Evolutionary conservation across 2,113 vertebrate genomes (phyloP).

Genomic region (Cochlearius cochlearius): DNA sequence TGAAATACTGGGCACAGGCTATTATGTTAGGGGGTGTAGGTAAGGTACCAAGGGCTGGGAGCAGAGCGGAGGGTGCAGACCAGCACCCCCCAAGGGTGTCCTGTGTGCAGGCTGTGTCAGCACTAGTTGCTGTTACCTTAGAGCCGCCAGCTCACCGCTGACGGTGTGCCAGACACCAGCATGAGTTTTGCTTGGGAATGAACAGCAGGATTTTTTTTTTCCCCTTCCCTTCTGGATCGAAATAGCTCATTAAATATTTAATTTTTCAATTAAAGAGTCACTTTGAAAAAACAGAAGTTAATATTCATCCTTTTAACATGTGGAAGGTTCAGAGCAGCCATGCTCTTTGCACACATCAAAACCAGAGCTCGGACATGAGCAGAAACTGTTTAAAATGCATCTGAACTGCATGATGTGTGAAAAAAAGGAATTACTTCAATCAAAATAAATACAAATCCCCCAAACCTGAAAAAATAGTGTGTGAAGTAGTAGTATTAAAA

Average conservation of each 20-base stretch:
- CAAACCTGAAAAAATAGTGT: neutral
- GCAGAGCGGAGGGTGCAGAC: neutral
- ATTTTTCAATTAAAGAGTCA: constrained; percentile 51
- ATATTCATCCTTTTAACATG: constrained; percentile 30
- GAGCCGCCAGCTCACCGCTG: neutral
- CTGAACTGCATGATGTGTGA: neutral
- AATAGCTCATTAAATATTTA: constrained; percentile 58
- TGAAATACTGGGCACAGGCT: neutral
- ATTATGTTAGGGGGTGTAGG: neutral
- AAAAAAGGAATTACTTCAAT: neutral
- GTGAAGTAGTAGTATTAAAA: neutral
- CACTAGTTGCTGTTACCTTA: neutral
- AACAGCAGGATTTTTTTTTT: neutral
- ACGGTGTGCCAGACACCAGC: neutral
- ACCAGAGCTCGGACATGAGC: neutral
- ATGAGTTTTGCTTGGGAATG: neutral
- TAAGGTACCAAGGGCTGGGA: neutral
- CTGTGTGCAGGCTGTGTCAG: neutral
- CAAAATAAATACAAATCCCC: neutral
- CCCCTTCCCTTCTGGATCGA: neutral
- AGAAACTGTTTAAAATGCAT: neutral
- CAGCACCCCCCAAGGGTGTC: neutral
- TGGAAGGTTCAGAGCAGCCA: neutral
- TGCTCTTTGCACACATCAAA: neutral
- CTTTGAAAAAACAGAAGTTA: constrained; percentile 41